Evolutionary conservation across 2,888 invertebrate genomes (phyloP), one percentile per base, ranked within the genome.

Genomic region (Macrosoma leucophasiata): DNA sequence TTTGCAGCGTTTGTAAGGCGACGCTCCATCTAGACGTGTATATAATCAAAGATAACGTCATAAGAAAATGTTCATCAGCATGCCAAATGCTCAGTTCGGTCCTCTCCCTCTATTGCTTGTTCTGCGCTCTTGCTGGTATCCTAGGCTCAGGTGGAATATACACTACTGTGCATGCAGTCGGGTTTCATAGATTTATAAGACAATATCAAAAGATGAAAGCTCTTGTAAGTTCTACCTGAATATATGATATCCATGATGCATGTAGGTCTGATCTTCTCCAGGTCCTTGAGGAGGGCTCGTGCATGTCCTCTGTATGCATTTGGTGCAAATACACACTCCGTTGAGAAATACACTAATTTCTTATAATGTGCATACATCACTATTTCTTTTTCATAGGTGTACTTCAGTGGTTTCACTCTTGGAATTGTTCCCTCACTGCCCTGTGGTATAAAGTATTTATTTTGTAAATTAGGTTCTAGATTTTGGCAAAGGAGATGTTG

Each of bases 351-450:
- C 5, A 98, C 91, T 14, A 99, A 79, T 60, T 95, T 94, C 66
- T 96, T 95, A 68, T 95, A 98, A 67, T 98, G 95, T 0, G 99
- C 98, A 79, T 99, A 98, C 96, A 98, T 96, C 0, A 98, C 99
- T 62, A 99, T 99, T 84, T 99, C 99, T 63, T 98, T 98, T 70
- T 99, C 99, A 69, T 98, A 99, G 0, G 96, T 91, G 66, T 98
- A 98, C 66, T 98, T 98, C 21, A 98, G 88, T 0, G 98, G 98
- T 63, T 98, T 98, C 10, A 96, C 96, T 52, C 98, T 86, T 1
- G 96, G 94, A 56, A 98, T 93, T 6, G 92, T 86, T 43, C 92
- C 94, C 58, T 93, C 93, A 53, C 88, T 87, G 45, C 91, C 89
- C 91, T 91, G 59, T 39, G 85, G 75, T 45, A 39, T 1, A 58